These are phyloP conservation scores for Pocillopora damicornis DNA, from an alignment of 64 coral and sea anemone genomes.

Conservation along the genomic window DNA sequence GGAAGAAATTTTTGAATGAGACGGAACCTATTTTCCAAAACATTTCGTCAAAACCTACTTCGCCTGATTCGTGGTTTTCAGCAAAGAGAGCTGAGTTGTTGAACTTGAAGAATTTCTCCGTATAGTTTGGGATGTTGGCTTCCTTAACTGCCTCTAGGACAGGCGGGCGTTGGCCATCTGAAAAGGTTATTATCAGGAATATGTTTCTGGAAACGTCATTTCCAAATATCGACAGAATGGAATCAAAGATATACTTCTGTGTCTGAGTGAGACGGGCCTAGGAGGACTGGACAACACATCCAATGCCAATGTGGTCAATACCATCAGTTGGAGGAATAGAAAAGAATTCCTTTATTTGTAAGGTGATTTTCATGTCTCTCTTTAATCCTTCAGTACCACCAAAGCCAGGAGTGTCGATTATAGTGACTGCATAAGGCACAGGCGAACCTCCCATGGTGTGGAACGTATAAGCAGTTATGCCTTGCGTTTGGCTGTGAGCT, in stretches of 20 bases:
- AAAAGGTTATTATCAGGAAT: conserved; percentile 52
- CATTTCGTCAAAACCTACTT: neutral
- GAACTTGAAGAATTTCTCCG: conserved; percentile 20
- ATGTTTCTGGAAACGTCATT: conserved; percentile 41
- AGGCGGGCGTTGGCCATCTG: conserved; percentile 40
- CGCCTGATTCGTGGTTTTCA: neutral
- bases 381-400: conserved; percentile 30
- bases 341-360: conserved; percentile 45
- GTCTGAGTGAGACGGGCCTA: conserved; percentile 16
- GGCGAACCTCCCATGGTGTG: neutral
- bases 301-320: conserved; percentile 34
- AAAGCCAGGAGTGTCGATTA: conserved; percentile 46
- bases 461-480: conserved; percentile 41
- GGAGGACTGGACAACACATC: conserved; percentile 28
- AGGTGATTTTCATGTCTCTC: conserved; percentile 34
- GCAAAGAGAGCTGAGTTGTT: conserved; percentile 36
- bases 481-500: conserved; percentile 38
- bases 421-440: conserved; percentile 4
- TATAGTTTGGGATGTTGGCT: neutral
- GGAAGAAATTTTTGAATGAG: neutral
- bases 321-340: conserved; percentile 15
- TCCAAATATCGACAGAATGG: conserved; percentile 45
- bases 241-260: conserved; percentile 40
- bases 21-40: neutral
- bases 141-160: conserved; percentile 31